Evolutionary conservation across 2,113 vertebrate genomes (phyloP).

Genomic region (Dasyprocta punctata): DNA sequence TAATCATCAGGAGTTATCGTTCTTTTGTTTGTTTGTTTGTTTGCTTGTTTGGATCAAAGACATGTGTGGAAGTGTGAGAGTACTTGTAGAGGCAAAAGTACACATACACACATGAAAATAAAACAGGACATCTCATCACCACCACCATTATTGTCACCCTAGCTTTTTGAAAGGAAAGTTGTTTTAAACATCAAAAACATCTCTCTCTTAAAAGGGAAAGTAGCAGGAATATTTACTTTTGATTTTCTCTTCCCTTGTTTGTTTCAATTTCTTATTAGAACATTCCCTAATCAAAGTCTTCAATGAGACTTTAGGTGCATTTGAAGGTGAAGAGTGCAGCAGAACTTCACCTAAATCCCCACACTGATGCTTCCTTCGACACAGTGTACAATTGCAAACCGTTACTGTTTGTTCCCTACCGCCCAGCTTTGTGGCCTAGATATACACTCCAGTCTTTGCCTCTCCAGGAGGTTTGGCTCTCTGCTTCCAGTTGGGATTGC

Average conservation of each 20-base stretch:
- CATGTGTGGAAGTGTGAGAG: neutral
- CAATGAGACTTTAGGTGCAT: neutral
- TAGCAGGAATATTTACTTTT: neutral
- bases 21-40: no score
- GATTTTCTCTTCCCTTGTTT: neutral
- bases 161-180: neutral
- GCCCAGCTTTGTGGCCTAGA: neutral
- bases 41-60: neutral
- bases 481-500: neutral
- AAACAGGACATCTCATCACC: neutral
- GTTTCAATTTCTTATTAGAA: neutral
- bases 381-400: neutral
- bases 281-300: neutral
- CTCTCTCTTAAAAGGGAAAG: neutral
- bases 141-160: neutral
- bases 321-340: neutral
- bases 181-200: neutral
- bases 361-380: neutral
- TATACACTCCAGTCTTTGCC: fast-evolving
- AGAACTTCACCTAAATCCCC: neutral
- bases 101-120: neutral
- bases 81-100: neutral
- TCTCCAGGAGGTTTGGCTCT: neutral
- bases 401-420: neutral
- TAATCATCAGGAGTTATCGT: neutral